These are phyloP conservation scores for Hoplodrina blanda DNA, from an alignment of 2,888 invertebrate species.

Conservation along the genomic window DNA sequence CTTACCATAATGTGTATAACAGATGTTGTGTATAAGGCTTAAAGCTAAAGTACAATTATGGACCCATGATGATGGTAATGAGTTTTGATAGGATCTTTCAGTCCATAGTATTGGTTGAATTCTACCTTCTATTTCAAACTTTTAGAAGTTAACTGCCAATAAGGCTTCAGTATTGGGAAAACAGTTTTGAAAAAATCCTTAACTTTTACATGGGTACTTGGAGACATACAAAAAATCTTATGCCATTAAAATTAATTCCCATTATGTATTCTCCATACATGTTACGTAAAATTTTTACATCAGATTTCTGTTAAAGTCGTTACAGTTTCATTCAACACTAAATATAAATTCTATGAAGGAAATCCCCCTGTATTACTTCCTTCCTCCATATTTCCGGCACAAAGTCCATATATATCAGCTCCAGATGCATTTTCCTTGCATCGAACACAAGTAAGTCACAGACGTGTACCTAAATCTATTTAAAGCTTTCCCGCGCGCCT, in stretches of 20 bases:
- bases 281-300: background rate
- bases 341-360: background rate
- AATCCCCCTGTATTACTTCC: background rate
- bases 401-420: background rate
- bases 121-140: too few relatives aligned
- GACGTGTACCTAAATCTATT: constrained; percentile 66
- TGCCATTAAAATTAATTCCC: background rate
- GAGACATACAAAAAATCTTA: background rate
- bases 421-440: constrained; percentile 46
- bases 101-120: too few relatives aligned
- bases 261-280: background rate
- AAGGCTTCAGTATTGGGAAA: too few relatives aligned
- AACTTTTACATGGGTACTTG: background rate
- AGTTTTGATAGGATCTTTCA: too few relatives aligned
- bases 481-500: constrained; percentile 63
- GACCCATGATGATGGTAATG: too few relatives aligned
- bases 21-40: too few relatives aligned
- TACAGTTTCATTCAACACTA: background rate
- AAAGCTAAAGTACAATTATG: too few relatives aligned
- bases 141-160: too few relatives aligned
- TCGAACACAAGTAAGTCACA: constrained; percentile 59
- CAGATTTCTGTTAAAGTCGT: background rate
- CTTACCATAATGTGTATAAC: too few relatives aligned
- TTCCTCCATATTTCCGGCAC: background rate
- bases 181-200: too few relatives aligned